These are phyloP conservation scores for Zenarchopterus dispar DNA, from an alignment of 2,797 vertebrate genomes.

Conservation along the genomic window DNA sequence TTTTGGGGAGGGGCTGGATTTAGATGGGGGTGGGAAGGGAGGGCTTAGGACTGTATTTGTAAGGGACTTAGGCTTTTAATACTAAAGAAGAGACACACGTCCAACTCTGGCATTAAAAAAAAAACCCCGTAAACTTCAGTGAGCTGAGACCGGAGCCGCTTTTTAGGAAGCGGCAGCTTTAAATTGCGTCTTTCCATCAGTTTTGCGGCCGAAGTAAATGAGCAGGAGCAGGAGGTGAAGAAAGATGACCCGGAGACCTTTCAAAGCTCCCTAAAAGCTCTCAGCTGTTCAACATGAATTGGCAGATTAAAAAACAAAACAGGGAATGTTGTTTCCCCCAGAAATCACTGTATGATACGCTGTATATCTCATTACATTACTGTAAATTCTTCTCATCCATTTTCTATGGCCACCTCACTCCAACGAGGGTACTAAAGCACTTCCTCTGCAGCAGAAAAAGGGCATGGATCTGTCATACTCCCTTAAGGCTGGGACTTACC, in stretches of 20 bases:
- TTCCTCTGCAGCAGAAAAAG: conserved; percentile 61
- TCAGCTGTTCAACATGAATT: conserved; percentile 24
- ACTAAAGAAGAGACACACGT: conserved; percentile 45
- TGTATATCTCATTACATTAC: conserved; percentile 70
- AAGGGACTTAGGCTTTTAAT: conserved; percentile 13
- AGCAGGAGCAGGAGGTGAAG: conserved; percentile 15
- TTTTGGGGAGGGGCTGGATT: conserved; percentile 20
- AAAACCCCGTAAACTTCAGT: conserved; percentile 52
- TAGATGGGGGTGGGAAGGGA: background rate
- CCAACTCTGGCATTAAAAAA: conserved; percentile 41
- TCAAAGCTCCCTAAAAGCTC: conserved; percentile 17
- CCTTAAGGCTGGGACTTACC: conserved; percentile 34
- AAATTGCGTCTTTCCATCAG: conserved; percentile 14
- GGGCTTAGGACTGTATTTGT: background rate
- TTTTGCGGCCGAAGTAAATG: conserved; percentile 27
- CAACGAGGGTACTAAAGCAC: conserved; percentile 51
- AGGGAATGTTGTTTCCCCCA: conserved; percentile 24
- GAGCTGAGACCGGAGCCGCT: conserved; percentile 29
- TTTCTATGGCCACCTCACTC: conserved; percentile 72
- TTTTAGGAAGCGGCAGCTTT: conserved; percentile 32
- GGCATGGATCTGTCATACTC: conserved; percentile 54
- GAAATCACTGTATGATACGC: conserved; percentile 59
- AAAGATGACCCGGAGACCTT: conserved; percentile 23
- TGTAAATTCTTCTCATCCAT: conserved; percentile 76
- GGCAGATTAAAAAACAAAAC: conserved; percentile 27